Base-by-base conservation (phyloP, 2,888 invertebrate species). In the Atethmia centrago region DNA sequence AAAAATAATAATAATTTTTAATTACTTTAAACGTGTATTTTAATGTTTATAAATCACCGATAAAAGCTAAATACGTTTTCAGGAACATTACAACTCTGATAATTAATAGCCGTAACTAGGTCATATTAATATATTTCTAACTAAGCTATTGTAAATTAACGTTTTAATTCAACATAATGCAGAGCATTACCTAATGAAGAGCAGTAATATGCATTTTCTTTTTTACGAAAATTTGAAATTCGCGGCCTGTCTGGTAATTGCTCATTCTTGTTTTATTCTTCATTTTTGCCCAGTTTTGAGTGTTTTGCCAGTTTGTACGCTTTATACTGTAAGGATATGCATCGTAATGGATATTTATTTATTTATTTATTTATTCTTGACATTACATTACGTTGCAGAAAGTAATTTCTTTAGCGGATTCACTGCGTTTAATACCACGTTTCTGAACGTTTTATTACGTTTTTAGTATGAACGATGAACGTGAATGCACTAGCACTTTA, bases 371-470 rank as follows among this genome's bases (percentile, higher is more conserved):
- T n/a, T n/a, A 36, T 36, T 59, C 59, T 16, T 40, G 40, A n/a
- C n/a, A n/a, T n/a, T n/a, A 40, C n/a, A 59, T 40, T 4, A 40
- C 2, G 14, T 40, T 40, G 36, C 14, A 16, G 14, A 36, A 36
- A 36, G n/a, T n/a, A 2, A 16, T 9, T 16, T 40, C 5, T 61
- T 9, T 14, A 40, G 16, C 40, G 14, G 16, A 61, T n/a, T 16
- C 9, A 40, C 16, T 61, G n/a, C 40, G 40, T 73, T 28, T 9
- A n/a, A 4, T 8, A 9, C 4, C 12, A n/a, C 8, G 28, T 74
- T 76, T 55, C 77, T 47, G 77, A 74, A n/a, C n/a, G n/a, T n/a
- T n/a, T n/a, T n/a, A n/a, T n/a, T n/a, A 74, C 73, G 77, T 64
- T 55, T 47, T 4, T 16, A 12, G 7, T 3, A 74, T 58, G 59